Evolutionary conservation across 2,888 invertebrate species (phyloP).

Genomic region (Pseudanteris insignis): DNA sequence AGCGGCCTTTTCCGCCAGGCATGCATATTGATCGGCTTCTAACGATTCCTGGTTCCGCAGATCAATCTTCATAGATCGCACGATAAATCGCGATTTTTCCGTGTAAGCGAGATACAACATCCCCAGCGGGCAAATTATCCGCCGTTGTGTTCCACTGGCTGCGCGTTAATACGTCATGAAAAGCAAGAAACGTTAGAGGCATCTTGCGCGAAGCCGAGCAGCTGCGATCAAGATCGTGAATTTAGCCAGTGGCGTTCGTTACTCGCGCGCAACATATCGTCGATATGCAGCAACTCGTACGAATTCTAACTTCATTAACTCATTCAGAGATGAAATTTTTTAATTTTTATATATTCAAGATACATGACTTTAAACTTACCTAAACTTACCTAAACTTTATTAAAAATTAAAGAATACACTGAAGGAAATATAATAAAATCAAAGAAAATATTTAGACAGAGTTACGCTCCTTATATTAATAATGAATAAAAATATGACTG

Average conservation of each 20-base stretch:
- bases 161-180: constrained; percentile 50
- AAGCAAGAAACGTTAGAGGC: constrained; percentile 47
- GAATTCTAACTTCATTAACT: too few species aligned
- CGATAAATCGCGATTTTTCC: constrained; percentile 40
- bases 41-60: constrained; percentile 17
- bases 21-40: constrained; percentile 34
- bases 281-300: constrained; percentile 54
- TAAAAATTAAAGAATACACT: too few species aligned
- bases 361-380: too few species aligned
- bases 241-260: constrained; percentile 50
- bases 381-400: too few species aligned
- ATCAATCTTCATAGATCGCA: constrained; percentile 28
- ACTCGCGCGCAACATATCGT: constrained; percentile 58
- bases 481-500: too few species aligned
- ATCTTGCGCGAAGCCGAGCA: constrained; percentile 56
- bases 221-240: constrained; percentile 57
- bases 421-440: too few species aligned
- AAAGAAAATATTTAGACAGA: too few species aligned
- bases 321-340: too few species aligned
- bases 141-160: constrained; percentile 49
- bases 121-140: constrained; percentile 50
- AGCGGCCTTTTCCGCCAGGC: constrained; percentile 19
- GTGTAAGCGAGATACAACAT: constrained; percentile 42
- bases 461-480: too few species aligned
- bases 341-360: too few species aligned